A percentile compares a stretch with the other conserved stretches of the same genome.
These are phyloP conservation scores for Gymnocephalus cernua DNA, from an alignment of 2,113 vertebrate species.

Conservation along the genomic window DNA sequence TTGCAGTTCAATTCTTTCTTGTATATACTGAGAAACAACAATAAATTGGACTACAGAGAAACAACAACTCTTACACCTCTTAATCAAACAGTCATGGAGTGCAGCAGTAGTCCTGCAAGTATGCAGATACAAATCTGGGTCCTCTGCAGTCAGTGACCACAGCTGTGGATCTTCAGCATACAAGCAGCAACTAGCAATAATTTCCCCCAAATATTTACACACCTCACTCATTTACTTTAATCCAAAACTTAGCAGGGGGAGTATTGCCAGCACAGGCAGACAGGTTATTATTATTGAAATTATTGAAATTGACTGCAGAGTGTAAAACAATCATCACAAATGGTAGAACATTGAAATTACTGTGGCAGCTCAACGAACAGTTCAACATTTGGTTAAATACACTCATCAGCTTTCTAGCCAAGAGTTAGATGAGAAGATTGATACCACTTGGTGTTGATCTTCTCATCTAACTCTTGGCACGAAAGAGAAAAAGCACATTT, in stretches of 20 bases:
- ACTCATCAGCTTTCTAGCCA: not conserved
- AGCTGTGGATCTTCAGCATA: conserved; percentile 12
- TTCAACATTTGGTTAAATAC: not conserved
- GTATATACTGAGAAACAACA: not conserved
- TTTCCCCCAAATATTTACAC: not conserved
- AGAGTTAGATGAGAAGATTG: no score
- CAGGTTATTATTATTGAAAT: no score
- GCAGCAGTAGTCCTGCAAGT: conserved; percentile 32
- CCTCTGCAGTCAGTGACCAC: conserved; percentile 16
- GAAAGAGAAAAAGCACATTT: no score
- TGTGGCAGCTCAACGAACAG: no score
- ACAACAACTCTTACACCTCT: conserved; percentile 1
- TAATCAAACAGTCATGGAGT: conserved; percentile 10
- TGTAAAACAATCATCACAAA: not conserved
- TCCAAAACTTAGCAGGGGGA: not conserved
- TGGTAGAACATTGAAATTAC: no score
- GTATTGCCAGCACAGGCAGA: not conserved
- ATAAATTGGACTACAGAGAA: not conserved
- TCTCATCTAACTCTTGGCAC: no score
- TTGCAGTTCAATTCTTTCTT: not conserved
- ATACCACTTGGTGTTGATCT: no score
- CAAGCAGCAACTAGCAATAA: not conserved
- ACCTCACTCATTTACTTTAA: not conserved
- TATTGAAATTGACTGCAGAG: no score
- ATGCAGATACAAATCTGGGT: conserved; percentile 26